These are phyloP conservation scores for Hemiprocne comata DNA, from an alignment of 2,113 vertebrate species.

Conservation along the genomic window DNA sequence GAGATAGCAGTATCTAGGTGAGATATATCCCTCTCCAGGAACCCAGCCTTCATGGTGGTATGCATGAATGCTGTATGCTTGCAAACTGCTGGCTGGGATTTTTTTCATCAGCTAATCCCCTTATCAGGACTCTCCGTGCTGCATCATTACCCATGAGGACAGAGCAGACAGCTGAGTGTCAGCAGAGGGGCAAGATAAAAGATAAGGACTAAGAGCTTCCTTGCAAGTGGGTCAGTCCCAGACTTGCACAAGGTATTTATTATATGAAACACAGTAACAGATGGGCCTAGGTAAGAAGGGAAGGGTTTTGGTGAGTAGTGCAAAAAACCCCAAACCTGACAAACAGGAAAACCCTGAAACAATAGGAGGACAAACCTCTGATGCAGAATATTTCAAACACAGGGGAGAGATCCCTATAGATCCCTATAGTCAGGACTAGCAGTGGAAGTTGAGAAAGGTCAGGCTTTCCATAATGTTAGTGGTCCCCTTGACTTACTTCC, in stretches of 20 bases:
- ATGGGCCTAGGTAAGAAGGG: neutral
- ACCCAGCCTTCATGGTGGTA: neutral
- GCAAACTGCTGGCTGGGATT: neutral
- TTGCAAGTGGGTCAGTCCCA: neutral
- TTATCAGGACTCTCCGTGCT: conserved; percentile 9
- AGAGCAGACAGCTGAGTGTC: neutral
- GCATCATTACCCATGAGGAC: neutral
- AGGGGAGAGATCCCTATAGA: neutral
- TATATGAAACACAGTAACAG: neutral
- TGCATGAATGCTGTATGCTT: neutral
- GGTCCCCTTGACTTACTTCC: neutral
- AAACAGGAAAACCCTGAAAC: neutral
- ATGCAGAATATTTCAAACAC: neutral
- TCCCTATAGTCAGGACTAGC: neutral
- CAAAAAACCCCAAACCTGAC: neutral
- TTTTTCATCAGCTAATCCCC: neutral
- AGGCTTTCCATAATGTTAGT: neutral
- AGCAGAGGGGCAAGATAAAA: neutral
- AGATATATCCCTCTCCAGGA: neutral
- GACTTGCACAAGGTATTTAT: neutral
- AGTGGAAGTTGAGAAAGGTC: neutral
- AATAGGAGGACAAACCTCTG: neutral
- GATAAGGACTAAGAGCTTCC: neutral
- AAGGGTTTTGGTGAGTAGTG: neutral
- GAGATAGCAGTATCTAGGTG: neutral